phyloP scores from a whole-genome alignment of 2,888 invertebrate genomes.

The Lamproptera curius region DNA sequence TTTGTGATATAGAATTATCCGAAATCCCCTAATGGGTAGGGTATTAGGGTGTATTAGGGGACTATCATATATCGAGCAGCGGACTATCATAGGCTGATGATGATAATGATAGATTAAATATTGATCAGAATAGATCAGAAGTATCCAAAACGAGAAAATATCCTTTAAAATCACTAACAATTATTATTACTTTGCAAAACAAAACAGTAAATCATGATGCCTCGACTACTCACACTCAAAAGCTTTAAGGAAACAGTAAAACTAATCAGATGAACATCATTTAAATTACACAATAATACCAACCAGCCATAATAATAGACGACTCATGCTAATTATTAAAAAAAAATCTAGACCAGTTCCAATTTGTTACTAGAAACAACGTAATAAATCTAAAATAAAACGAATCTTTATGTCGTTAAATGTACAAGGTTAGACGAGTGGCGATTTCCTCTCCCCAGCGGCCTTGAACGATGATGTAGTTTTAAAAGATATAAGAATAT shows the following conservation, averaged over 20 bases:
- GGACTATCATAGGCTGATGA: too few species aligned
- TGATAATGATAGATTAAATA: too few species aligned
- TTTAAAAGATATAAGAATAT: not conserved
- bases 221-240: too few species aligned
- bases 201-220: not conserved
- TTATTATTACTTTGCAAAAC: not conserved
- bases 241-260: too few species aligned
- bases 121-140: not conserved
- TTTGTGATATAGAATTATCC: too few species aligned
- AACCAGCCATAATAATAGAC: not conserved
- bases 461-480: not conserved
- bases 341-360: too few species aligned
- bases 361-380: not conserved
- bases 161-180: not conserved
- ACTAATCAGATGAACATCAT: not conserved
- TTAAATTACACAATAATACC: not conserved
- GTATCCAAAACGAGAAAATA: not conserved
- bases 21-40: too few species aligned
- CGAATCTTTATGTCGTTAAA: not conserved
- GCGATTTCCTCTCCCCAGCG: not conserved
- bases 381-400: not conserved
- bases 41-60: not conserved
- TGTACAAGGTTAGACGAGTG: not conserved
- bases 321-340: not conserved
- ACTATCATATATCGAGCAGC: too few species aligned